Conservation (phyloP, 2,797 vertebrate genomes). For the Rhabdophis nuchalis region DNA sequence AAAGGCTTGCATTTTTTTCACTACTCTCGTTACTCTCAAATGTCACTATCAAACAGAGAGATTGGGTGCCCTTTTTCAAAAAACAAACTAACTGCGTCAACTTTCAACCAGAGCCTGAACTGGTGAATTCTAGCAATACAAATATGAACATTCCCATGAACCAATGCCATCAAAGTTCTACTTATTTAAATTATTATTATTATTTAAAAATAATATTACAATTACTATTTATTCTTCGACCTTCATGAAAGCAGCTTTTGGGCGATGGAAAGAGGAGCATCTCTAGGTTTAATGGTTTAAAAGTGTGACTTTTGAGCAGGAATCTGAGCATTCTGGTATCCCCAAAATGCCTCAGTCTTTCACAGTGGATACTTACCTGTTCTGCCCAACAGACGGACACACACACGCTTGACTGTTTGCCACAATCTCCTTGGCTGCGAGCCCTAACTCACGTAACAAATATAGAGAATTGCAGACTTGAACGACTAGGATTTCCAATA, state of each 20-base stretch:
- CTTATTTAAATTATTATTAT: too few relatives aligned
- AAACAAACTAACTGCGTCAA: background rate
- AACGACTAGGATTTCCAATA: too few relatives aligned
- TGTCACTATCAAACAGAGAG: background rate
- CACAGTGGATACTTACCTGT: background rate
- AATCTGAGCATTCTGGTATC: fast-evolving
- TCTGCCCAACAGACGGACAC: too few relatives aligned
- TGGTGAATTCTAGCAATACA: background rate
- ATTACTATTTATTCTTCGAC: background rate
- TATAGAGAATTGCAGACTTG: too few relatives aligned
- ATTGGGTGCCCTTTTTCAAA: too few relatives aligned
- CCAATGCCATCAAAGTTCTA: background rate
- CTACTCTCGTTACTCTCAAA: background rate
- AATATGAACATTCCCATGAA: background rate
- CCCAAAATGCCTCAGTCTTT: too few relatives aligned
- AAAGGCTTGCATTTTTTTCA: too few relatives aligned
- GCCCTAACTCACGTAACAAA: too few relatives aligned
- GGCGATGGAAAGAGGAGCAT: background rate
- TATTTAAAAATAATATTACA: background rate
- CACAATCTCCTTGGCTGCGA: too few relatives aligned
- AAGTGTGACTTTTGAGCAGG: background rate
- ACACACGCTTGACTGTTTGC: too few relatives aligned
- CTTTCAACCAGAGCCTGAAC: background rate
- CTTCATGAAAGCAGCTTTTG: background rate
- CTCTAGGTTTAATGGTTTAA: background rate